Evolutionary conservation across 2,113 vertebrate genomes (phyloP), one percentile per base, ranked within the genome.

Genomic region (Bubalus kerabau): DNA sequence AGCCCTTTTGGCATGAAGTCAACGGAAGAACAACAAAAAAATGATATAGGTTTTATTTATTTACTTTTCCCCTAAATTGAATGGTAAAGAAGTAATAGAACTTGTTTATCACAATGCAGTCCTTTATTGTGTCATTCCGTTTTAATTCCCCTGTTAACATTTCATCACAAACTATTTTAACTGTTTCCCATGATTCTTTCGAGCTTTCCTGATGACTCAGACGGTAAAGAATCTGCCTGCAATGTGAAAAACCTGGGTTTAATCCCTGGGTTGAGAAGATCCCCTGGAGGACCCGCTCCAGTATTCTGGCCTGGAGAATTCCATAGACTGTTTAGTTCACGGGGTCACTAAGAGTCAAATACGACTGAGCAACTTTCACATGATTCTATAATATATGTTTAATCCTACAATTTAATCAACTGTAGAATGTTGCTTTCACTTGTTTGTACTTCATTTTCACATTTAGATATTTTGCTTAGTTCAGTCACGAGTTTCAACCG

Each of bases 401-500:
- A 74, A 80, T 76, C 2, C 8, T 10, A 5, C 21, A 56, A 71
- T 84, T 87, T 78, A 94, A 84, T 67, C 32, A 43, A 84, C 80
- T 59, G 6, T 60, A 56, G 48, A 50, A 85, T 52, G 57, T 32
- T 32, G 26, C 16, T 15, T 83, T 94, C 78, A 76, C 0, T 48
- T 95, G 28, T 57, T 89, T 93, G 9, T 78, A 91, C 4, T 12
- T 28, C n/a, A 24, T 15, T 96, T 15, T 21, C 85, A 6, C 11
- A 54, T 95, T 98, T 96, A 32, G 93, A 80, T 97, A 74, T 28
- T 12, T 67, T 80, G 3, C 0, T 0, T 81, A 64, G 2, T 8
- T 96, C 91, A 96, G 54, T 32, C 48, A n/a, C 62, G 6, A 9
- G 28, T 94, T 97, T 98, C 83, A 50, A 82, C 60, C 48, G 94